phyloP scores from a whole-genome alignment of 1,140 invertebrate genomes.

The Temnothorax nylanderi region DNA sequence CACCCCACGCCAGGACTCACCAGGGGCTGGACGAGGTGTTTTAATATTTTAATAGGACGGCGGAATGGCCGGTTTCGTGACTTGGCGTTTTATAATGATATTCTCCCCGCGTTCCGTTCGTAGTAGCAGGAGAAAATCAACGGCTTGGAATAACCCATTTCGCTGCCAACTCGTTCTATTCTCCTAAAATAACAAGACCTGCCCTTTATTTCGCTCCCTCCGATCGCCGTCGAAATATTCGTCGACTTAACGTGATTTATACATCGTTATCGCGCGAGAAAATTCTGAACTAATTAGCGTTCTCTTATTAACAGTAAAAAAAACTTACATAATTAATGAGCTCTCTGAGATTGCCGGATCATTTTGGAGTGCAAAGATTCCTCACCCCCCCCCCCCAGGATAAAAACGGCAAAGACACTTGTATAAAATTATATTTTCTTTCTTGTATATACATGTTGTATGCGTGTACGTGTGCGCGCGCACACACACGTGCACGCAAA shows the following conservation, averaged over 20 bases:
- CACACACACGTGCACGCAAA: neutral
- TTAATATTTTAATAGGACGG: constrained; percentile 86
- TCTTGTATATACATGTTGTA: neutral
- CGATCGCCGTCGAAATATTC: constrained; percentile 59
- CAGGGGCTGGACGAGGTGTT: constrained; percentile 83
- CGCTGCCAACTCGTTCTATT: constrained; percentile 74
- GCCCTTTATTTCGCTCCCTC: constrained; percentile 63
- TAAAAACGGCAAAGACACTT: neutral
- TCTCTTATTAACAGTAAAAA: constrained; percentile 37
- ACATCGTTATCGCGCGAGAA: constrained; percentile 51
- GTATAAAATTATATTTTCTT: neutral
- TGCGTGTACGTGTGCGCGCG: neutral
- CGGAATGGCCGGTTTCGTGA: constrained; percentile 84
- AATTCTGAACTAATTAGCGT: constrained; percentile 40
- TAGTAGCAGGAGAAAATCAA: constrained; percentile 81
- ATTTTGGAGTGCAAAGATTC: neutral
- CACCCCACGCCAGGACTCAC: constrained; percentile 80
- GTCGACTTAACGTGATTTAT: constrained; percentile 61
- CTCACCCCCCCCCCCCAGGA: no score
- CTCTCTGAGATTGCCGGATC: neutral
- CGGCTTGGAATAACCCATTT: constrained; percentile 82
- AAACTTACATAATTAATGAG: constrained; percentile 35
- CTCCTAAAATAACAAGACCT: constrained; percentile 73
- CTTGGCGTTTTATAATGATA: constrained; percentile 86
- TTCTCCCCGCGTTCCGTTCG: constrained; percentile 84